Percentiles rank a stretch among this genome's conserved stretches.
Evolutionary conservation across 1,140 invertebrate species (phyloP).

Genomic region (Musca domestica): DNA sequence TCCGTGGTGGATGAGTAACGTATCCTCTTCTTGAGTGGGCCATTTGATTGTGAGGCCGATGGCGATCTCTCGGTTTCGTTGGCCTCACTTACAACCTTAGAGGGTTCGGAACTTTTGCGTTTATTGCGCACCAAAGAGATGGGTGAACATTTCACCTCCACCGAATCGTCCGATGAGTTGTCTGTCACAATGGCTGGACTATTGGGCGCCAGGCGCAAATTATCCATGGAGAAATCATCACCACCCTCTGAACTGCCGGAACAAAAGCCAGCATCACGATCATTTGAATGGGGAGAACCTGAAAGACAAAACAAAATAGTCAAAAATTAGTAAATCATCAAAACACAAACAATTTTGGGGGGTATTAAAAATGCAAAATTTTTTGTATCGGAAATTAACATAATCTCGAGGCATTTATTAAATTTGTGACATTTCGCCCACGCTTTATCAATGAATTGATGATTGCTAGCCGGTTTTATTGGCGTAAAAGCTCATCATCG

Average conservation of each 20-base stretch:
- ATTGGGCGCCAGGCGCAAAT: constrained; percentile 54
- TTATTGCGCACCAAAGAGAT: constrained; percentile 67
- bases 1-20: constrained; percentile 49
- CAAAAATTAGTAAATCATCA: constrained; percentile 9
- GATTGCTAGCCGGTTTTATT: no score
- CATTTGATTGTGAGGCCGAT: constrained; percentile 31
- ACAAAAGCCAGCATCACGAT: constrained; percentile 70
- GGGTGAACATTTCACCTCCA: constrained; percentile 65
- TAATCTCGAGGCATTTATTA: neutral
- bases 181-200: constrained; percentile 59
- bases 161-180: constrained; percentile 74
- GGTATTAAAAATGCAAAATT: no score
- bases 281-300: constrained; percentile 54
- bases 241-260: constrained; percentile 60
- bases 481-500: no score
- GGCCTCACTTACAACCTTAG: constrained; percentile 45
- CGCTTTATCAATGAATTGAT: no score
- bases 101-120: constrained; percentile 70
- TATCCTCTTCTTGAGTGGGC: constrained; percentile 68
- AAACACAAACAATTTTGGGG: constrained; percentile 1
- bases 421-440: no score
- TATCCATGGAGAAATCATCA: constrained; percentile 57
- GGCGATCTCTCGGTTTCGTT: constrained; percentile 28
- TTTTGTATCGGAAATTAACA: neutral
- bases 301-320: constrained; percentile 32